Base-by-base conservation (phyloP, 2,797 vertebrate genomes). In the Cryptoblepharus egeriae region DNA sequence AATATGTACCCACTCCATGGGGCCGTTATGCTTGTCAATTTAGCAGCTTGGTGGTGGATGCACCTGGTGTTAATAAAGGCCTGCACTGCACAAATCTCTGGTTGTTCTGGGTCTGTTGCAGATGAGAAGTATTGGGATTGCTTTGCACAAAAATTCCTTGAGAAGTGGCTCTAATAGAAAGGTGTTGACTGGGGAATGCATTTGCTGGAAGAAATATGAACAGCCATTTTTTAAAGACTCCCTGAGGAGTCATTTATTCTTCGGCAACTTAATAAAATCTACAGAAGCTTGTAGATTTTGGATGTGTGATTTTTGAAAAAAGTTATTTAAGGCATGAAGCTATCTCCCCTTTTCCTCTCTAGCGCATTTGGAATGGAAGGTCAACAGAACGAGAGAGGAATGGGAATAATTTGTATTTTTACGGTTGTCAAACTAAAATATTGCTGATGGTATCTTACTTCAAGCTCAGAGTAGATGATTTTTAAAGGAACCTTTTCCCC, bases 311-410 rank as follows among this genome's bases (percentile, higher is more conserved):
- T 32, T 77, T 32, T 32, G 45, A 4, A 74, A n/a, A 68, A 61
- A 64, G 26, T 49, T 73, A 20, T 37, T 37, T 35, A 72, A 39
- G 5, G 63, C 20, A 3, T 68, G 45, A 81, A 42, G 20, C 26
- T 60, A 24, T 68, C 15, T 60, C 22, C 9, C 39, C 20, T 37
- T 32, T 39, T 57, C 52, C 20, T 74, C 39, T 65, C 32, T 73
- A 26, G 9, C 73, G 13, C 9, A 20, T 35, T 70, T 85, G 64
- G 35, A 49, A 55, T 20, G 35, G 20, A 70, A 85, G 78, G 88
- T 90, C 88, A 91, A 89, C 88, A 87, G 88, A 79, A 82, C 80
- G 84, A 83, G 45, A 65, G 57, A 80, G 55, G 69, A 32, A 45
- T 55, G 37, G 64, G 52, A 81, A 69, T 73, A 73, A 81, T 58